These are phyloP conservation scores for Aphaenogaster rudis DNA, from an alignment of 1,140 invertebrate genomes.

Conservation along the genomic window DNA sequence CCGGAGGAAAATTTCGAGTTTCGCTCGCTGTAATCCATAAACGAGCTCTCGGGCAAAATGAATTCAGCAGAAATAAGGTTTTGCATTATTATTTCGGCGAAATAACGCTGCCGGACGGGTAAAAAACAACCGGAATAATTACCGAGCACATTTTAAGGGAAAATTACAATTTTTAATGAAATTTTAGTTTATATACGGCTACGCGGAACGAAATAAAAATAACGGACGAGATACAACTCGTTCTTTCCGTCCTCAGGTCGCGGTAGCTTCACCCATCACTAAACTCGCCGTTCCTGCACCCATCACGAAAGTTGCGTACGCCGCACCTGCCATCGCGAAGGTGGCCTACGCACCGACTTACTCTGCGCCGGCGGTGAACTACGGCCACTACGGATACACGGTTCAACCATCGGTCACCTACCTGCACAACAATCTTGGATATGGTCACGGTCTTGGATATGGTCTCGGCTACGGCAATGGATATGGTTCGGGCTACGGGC, in stretches of 20 bases:
- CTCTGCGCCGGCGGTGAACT: slow-evolving; percentile 38
- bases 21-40: background rate
- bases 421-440: slow-evolving; percentile 4
- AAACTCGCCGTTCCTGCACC: slow-evolving; percentile 74
- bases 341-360: slow-evolving; percentile 58
- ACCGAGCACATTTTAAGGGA: slow-evolving; percentile 15
- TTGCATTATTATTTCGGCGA: background rate
- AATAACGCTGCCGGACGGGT: background rate
- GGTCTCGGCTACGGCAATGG: slow-evolving; percentile 59
- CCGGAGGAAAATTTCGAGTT: background rate
- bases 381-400: slow-evolving; percentile 61
- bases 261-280: slow-evolving; percentile 75
- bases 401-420: slow-evolving; percentile 51
- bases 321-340: slow-evolving; percentile 69
- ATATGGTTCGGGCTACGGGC: slow-evolving; percentile 42
- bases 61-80: slow-evolving; percentile 34
- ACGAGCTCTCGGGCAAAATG: slow-evolving; percentile 36
- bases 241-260: slow-evolving; percentile 65
- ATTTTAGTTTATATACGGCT: background rate
- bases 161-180: slow-evolving; percentile 5
- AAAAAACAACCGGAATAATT: background rate
- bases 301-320: slow-evolving; percentile 73
- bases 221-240: slow-evolving; percentile 1
- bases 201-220: background rate
- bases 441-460: slow-evolving; percentile 61